These are phyloP conservation scores for Globodera rostochiensis DNA, from an alignment of 1,140 invertebrate genomes.

Conservation along the genomic window DNA sequence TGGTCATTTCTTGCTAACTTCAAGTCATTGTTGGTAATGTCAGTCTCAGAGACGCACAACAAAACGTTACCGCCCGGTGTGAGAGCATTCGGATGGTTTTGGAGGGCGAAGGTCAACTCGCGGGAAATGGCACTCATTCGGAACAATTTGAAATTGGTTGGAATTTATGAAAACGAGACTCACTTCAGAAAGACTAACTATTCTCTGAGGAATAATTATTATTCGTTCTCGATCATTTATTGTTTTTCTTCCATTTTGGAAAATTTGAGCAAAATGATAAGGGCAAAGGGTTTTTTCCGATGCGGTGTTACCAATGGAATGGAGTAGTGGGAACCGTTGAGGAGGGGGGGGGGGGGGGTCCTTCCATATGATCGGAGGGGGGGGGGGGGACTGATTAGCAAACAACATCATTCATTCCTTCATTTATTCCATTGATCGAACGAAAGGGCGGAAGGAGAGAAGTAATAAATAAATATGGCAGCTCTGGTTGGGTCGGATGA, in stretches of 20 bases:
- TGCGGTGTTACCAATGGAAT: too few species aligned
- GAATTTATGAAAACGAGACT: too few species aligned
- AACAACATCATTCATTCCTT: too few species aligned
- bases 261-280: not conserved
- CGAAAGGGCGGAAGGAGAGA: not conserved
- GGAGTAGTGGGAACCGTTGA: not conserved
- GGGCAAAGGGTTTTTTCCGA: too few species aligned
- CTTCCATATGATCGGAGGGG: too few species aligned
- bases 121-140: conserved; percentile 39
- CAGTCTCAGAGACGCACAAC: not conserved
- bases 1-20: conserved; percentile 7
- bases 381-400: too few species aligned
- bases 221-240: not conserved
- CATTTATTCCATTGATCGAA: not conserved
- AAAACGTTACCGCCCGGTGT: conserved; percentile 13
- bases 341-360: too few species aligned
- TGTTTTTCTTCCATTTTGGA: not conserved
- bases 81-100: conserved; percentile 36
- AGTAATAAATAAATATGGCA: not conserved
- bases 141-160: not conserved
- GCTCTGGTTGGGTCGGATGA: too few species aligned
- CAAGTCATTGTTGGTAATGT: conserved; percentile 9
- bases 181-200: too few species aligned
- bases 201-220: too few species aligned
- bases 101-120: conserved; percentile 31